These are phyloP conservation scores for Euphydryas editha DNA, from an alignment of 2,888 invertebrate genomes.

Conservation along the genomic window DNA sequence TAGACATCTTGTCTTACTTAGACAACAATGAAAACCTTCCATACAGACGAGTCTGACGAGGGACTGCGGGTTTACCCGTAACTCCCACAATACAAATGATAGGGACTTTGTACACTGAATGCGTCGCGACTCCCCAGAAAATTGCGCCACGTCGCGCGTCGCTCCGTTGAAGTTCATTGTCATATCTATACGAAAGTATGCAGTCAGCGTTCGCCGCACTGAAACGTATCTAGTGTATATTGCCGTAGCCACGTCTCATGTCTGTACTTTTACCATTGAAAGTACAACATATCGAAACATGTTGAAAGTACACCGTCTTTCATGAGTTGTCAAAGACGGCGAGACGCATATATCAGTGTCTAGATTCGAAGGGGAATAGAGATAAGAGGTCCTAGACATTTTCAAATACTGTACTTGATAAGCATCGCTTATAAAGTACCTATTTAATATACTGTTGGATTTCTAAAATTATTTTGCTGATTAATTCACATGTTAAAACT, in stretches of 20 bases:
- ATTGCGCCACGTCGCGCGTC: no score
- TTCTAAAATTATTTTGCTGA: neutral
- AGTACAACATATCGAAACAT: conserved; percentile 19
- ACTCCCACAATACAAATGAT: conserved; percentile 9
- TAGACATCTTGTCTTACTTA: neutral
- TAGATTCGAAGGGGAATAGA: conserved; percentile 26
- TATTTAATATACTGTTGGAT: conserved; percentile 5
- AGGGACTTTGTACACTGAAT: conserved; percentile 1
- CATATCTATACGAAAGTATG: no score
- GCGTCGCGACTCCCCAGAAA: no score
- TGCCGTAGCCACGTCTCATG: neutral
- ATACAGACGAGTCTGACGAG: conserved; percentile 5
- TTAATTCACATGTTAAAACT: no score
- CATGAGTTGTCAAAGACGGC: conserved; percentile 31
- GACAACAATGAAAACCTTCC: conserved; percentile 16
- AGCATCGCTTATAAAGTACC: conserved; percentile 11
- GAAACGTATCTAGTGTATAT: no score
- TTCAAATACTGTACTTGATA: conserved; percentile 19
- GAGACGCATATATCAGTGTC: conserved; percentile 30
- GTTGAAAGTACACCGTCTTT: conserved; percentile 22
- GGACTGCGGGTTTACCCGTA: neutral
- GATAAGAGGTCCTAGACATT: conserved; percentile 22
- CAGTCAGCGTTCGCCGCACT: no score
- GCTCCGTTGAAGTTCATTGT: no score
- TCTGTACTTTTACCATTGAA: conserved; percentile 8